Evolutionary conservation across 2,888 invertebrate species (phyloP).

Genomic region (Archaeoteleia sp.): DNA sequence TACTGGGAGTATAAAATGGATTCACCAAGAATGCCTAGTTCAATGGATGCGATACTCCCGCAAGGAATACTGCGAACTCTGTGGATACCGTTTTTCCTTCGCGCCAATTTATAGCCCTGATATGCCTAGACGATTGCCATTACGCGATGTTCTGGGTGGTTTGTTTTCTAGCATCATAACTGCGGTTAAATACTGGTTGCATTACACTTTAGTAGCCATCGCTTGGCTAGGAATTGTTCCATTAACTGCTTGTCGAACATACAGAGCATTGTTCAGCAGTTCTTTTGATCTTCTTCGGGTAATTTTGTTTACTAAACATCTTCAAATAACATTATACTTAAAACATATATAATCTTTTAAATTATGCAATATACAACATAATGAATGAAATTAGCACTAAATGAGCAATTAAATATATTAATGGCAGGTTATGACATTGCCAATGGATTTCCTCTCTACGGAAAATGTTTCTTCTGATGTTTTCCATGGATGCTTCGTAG

Average conservation of each 20-base stretch:
- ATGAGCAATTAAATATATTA: too few relatives aligned
- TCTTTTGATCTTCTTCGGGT: slow-evolving; percentile 86
- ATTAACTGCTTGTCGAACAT: slow-evolving; percentile 95
- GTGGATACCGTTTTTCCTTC: slow-evolving; percentile 97
- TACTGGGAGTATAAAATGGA: slow-evolving; percentile 99
- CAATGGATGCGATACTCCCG: slow-evolving; percentile 99
- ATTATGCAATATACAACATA: too few relatives aligned
- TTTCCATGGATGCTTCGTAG: slow-evolving; percentile 97
- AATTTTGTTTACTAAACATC: too few relatives aligned
- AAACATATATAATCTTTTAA: too few relatives aligned
- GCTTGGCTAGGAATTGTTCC: slow-evolving; percentile 99
- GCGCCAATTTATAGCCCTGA: slow-evolving; percentile 99
- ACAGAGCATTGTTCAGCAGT: slow-evolving; percentile 93
- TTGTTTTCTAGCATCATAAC: slow-evolving; percentile 91
- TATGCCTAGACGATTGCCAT: slow-evolving; percentile 97
- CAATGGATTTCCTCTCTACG: slow-evolving; percentile 93
- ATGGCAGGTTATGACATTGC: slow-evolving; percentile 82
- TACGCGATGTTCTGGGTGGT: slow-evolving; percentile 94
- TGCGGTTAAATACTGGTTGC: slow-evolving; percentile 97
- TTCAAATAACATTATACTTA: too few relatives aligned
- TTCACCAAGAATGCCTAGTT: slow-evolving; percentile 98
- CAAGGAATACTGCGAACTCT: slow-evolving; percentile 98
- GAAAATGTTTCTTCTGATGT: slow-evolving; percentile 95
- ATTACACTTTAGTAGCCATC: slow-evolving; percentile 96
- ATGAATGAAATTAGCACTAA: too few relatives aligned